phyloP scores from a whole-genome alignment of 2,797 vertebrate genomes.

The Sebastes matsubarae region DNA sequence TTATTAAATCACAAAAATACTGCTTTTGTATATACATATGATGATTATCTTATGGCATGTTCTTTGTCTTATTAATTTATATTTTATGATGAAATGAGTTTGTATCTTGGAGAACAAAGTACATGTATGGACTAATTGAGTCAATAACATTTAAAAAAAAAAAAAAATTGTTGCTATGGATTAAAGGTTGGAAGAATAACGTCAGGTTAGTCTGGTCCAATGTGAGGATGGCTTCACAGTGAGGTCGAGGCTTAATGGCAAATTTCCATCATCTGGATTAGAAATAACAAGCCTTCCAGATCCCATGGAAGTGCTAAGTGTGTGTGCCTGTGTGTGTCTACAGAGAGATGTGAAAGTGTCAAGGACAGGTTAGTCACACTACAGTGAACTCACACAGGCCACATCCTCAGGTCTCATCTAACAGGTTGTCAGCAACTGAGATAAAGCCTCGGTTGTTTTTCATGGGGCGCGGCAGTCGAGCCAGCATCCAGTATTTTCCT shows the following conservation, averaged over 20 bases:
- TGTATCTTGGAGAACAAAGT: too few species aligned
- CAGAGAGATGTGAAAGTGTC: background rate
- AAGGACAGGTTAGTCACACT: constrained; percentile 22
- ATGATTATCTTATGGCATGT: too few species aligned
- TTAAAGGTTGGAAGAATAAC: background rate
- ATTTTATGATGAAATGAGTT: too few species aligned
- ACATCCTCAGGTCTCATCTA: constrained; percentile 28
- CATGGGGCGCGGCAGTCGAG: background rate
- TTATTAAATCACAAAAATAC: too few species aligned
- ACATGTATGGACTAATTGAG: too few species aligned
- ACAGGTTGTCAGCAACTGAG: constrained; percentile 38
- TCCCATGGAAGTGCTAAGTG: background rate
- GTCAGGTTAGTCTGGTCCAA: background rate
- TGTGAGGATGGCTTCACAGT: background rate
- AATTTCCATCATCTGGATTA: constrained; percentile 35
- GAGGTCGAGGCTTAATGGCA: background rate
- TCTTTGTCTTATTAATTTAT: too few species aligned
- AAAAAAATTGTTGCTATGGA: background rate
- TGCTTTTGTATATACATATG: too few species aligned
- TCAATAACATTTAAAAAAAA: too few species aligned
- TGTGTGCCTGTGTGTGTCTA: background rate
- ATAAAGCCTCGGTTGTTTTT: constrained; percentile 4
- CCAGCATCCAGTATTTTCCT: background rate
- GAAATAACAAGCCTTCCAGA: constrained; percentile 20
- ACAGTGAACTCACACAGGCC: constrained; percentile 13